Evolutionary conservation across 2,113 vertebrate species (phyloP).

Genomic region (Ceyx margarethae): DNA sequence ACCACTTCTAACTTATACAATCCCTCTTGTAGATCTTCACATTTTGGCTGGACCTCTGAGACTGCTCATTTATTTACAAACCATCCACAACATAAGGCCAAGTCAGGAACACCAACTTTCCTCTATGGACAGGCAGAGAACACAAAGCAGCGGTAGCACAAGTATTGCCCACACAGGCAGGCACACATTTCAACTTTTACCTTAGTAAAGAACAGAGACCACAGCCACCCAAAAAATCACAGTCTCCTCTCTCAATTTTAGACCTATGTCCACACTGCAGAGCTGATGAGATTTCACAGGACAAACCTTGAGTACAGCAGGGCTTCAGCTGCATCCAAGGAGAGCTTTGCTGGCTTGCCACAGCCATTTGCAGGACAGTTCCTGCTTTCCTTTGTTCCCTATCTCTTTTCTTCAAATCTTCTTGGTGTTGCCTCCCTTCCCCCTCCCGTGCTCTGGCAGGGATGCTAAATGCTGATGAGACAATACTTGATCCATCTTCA

Average conservation of each 20-base stretch:
- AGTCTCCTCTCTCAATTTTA: background rate
- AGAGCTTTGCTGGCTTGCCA: background rate
- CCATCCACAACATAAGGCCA: background rate
- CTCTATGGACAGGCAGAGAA: background rate
- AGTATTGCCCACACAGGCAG: background rate
- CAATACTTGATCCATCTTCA: conserved; percentile 63
- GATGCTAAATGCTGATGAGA: conserved; percentile 57
- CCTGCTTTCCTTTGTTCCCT: background rate
- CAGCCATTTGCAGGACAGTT: background rate
- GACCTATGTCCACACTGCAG: background rate
- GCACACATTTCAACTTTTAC: background rate
- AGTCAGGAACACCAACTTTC: background rate
- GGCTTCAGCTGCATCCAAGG: background rate
- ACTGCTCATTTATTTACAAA: background rate
- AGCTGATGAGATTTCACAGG: background rate
- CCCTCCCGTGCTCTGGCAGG: conserved; percentile 8
- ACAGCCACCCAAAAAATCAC: background rate
- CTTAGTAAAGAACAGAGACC: background rate
- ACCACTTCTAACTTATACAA: background rate
- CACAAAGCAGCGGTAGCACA: background rate
- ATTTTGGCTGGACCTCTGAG: background rate
- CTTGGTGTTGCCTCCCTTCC: background rate
- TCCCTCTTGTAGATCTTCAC: background rate
- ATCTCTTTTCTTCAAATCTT: background rate
- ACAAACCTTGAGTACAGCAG: background rate